A percentile compares a stretch with the other conserved stretches of the same genome.
phyloP scores from a whole-genome alignment of 2,888 invertebrate genomes.

The Callyntrura sp. region DNA sequence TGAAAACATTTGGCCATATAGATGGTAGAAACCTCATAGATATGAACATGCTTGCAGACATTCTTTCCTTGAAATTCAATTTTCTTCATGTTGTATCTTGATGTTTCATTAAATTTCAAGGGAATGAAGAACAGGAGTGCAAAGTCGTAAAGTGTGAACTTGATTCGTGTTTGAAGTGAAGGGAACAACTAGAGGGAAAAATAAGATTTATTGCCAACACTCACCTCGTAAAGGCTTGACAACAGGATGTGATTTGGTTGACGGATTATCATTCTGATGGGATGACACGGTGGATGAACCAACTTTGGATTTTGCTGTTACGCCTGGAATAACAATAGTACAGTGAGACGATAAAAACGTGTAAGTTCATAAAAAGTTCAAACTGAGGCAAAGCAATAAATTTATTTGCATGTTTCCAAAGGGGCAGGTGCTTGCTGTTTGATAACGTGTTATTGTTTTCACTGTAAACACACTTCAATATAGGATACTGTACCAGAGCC shows the following conservation, averaged over 20 bases:
- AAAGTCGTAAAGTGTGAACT: background rate
- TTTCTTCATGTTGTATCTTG: background rate
- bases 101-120: background rate
- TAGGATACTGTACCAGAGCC: too few species aligned
- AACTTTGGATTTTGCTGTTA: constrained; percentile 59
- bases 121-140: background rate
- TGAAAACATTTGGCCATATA: constrained; percentile 27
- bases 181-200: constrained; percentile 30
- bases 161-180: background rate
- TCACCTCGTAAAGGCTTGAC: constrained; percentile 74
- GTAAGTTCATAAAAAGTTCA: background rate
- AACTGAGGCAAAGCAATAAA: too few species aligned
- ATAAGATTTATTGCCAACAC: constrained; percentile 36
- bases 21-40: too few species aligned
- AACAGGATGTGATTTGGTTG: constrained; percentile 76
- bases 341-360: background rate
- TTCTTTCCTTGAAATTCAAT: constrained; percentile 17
- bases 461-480: background rate
- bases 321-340: constrained; percentile 64
- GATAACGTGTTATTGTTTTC: background rate
- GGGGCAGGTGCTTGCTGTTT: background rate
- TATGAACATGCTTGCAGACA: background rate
- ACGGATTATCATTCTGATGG: constrained; percentile 67
- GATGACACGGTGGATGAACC: constrained; percentile 62
- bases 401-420: too few species aligned